phyloP scores from a whole-genome alignment of 2,113 vertebrate genomes.

The Triplophysa tibetana region DNA sequence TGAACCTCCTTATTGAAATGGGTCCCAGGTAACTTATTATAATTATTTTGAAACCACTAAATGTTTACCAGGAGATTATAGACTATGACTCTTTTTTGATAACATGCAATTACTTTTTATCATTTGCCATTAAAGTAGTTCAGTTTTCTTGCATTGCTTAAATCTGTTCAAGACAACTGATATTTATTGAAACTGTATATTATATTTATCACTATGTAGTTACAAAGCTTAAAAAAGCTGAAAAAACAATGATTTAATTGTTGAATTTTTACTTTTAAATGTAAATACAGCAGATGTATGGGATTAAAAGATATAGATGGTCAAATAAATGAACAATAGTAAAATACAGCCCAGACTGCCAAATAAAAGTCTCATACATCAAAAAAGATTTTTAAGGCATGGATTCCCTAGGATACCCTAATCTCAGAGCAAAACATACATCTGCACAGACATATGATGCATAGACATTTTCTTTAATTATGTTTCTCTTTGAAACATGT shows the following conservation, averaged over 20 bases:
- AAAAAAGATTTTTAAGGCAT: slow-evolving; percentile 11
- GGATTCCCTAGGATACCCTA: slow-evolving; percentile 29
- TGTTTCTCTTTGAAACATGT: slow-evolving; percentile 23
- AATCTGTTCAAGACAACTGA: too few relatives aligned
- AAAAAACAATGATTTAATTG: too few relatives aligned
- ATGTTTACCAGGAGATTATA: too few relatives aligned
- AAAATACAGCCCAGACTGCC: neutral
- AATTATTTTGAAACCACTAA: too few relatives aligned
- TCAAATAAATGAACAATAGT: neutral
- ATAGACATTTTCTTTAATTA: slow-evolving; percentile 13
- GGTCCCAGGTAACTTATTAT: too few relatives aligned
- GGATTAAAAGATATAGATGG: neutral
- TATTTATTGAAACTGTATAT: too few relatives aligned
- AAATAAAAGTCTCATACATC: slow-evolving; percentile 5
- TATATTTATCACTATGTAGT: neutral
- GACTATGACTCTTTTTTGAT: too few relatives aligned
- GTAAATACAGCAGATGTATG: neutral
- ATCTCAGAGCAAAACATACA: slow-evolving; percentile 28
- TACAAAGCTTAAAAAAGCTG: neutral
- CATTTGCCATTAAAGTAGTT: too few relatives aligned
- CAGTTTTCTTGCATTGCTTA: too few relatives aligned
- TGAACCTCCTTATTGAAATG: too few relatives aligned
- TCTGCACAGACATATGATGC: neutral
- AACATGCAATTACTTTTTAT: too few relatives aligned
- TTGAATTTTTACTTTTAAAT: neutral